Conservation (phyloP, 1,140 invertebrate genomes). For the Heliconius himera region DNA sequence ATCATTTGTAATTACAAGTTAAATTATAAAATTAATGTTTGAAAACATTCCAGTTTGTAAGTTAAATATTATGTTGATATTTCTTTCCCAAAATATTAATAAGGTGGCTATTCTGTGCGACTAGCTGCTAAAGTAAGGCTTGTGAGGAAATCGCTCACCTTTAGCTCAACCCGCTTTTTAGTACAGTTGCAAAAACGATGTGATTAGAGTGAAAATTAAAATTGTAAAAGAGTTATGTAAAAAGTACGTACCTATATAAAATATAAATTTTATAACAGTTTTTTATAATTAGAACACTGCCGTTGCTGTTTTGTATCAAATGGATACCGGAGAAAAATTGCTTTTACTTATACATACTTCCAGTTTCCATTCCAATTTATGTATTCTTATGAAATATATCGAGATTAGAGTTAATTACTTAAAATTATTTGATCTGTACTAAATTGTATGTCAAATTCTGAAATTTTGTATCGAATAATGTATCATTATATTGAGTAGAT, state of each 20-base stretch:
- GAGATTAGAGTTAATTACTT: neutral
- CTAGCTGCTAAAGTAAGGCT: neutral
- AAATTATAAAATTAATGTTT: constrained; percentile 1
- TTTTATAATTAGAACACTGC: constrained; percentile 23
- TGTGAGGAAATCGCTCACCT: neutral
- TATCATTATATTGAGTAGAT: constrained; percentile 22
- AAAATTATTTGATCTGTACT: neutral
- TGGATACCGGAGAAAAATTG: neutral
- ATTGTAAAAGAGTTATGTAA: neutral
- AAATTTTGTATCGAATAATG: constrained; percentile 22
- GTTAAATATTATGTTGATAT: neutral
- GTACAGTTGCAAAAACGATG: neutral
- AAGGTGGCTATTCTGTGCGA: neutral
- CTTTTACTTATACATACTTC: neutral
- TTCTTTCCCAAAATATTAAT: neutral
- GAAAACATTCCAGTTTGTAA: neutral
- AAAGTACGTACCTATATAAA: neutral
- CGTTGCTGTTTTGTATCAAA: constrained; percentile 8
- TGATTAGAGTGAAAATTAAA: neutral
- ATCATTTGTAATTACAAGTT: constrained; percentile 14
- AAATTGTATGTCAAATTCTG: constrained; percentile 13
- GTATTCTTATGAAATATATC: neutral
- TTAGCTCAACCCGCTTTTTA: neutral
- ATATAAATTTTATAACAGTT: constrained; percentile 5
- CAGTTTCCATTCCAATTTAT: neutral